These are phyloP conservation scores for Folsomia candida DNA, from an alignment of 2,888 invertebrate genomes.

Conservation along the genomic window DNA sequence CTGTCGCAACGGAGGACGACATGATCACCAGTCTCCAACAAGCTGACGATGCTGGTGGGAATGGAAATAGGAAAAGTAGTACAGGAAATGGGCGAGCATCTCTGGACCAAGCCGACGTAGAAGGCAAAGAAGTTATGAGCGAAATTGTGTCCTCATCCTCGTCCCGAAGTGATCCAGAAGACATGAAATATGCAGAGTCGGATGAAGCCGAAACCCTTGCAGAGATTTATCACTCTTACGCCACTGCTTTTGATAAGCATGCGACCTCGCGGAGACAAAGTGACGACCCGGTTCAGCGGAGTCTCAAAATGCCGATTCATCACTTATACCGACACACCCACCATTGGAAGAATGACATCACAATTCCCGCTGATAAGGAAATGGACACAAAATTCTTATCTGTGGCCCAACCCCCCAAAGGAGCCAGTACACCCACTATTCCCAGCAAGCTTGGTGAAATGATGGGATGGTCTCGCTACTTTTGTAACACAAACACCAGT, in stretches of 20 bases:
- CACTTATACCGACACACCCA: background rate
- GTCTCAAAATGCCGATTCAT: background rate
- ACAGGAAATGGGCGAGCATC: background rate
- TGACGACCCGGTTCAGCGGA: background rate
- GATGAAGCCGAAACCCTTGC: constrained; percentile 38
- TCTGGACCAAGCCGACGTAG: background rate
- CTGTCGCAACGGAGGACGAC: background rate
- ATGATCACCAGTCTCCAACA: background rate
- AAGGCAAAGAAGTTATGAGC: background rate
- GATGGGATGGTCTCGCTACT: background rate
- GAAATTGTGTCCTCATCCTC: background rate
- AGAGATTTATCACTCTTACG: constrained; percentile 25
- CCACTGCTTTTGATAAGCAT: background rate
- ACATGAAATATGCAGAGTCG: constrained; percentile 10
- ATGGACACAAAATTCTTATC: background rate
- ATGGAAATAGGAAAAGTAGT: background rate
- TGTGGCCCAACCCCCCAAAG: background rate
- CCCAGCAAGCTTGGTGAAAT: too few relatives aligned
- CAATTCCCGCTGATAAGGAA: background rate
- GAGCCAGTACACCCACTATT: background rate
- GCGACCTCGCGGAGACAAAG: too few relatives aligned
- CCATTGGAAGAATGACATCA: background rate
- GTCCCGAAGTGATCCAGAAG: background rate
- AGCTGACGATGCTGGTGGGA: too few relatives aligned
- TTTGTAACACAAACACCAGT: background rate